A percentile compares a stretch with the other conserved stretches of the same genome.
Conservation (phyloP, 1,140 invertebrate species). For the Brachionus rubens region DNA sequence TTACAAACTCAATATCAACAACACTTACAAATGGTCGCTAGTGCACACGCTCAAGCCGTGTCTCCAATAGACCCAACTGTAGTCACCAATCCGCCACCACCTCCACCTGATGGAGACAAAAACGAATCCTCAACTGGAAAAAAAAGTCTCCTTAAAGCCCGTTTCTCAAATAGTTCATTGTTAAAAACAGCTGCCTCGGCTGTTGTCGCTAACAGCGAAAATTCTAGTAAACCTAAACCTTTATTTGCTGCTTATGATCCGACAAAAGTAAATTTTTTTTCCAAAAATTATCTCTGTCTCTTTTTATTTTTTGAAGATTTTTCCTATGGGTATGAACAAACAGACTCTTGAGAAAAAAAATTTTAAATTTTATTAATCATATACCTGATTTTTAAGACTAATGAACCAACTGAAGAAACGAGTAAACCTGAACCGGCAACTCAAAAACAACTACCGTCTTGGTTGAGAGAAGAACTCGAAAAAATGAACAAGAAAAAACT, state of each 20-base stretch:
- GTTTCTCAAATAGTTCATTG: background rate
- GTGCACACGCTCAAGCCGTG: constrained; percentile 8
- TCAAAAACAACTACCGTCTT: constrained; percentile 34
- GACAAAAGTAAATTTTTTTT: constrained; percentile 17
- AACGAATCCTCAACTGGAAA: background rate
- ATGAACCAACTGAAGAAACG: background rate
- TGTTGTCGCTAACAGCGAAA: background rate
- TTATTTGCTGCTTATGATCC: constrained; percentile 41
- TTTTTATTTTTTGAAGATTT: background rate
- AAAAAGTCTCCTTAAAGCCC: background rate
- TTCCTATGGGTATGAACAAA: constrained; percentile 4
- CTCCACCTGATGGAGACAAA: background rate
- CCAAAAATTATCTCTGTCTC: background rate
- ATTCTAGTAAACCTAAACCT: constrained; percentile 42
- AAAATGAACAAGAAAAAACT: constrained; percentile 44
- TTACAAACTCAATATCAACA: constrained; percentile 35
- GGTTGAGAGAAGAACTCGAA: constrained; percentile 35
- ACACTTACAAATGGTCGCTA: constrained; percentile 33
- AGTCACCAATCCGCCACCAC: background rate
- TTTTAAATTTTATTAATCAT: background rate
- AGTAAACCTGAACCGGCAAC: background rate
- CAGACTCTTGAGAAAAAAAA: background rate
- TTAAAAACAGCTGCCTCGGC: background rate
- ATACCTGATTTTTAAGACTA: background rate
- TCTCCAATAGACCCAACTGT: background rate